Conservation (phyloP, 2,113 vertebrate genomes). For the Tachysurus fulvidraco region DNA sequence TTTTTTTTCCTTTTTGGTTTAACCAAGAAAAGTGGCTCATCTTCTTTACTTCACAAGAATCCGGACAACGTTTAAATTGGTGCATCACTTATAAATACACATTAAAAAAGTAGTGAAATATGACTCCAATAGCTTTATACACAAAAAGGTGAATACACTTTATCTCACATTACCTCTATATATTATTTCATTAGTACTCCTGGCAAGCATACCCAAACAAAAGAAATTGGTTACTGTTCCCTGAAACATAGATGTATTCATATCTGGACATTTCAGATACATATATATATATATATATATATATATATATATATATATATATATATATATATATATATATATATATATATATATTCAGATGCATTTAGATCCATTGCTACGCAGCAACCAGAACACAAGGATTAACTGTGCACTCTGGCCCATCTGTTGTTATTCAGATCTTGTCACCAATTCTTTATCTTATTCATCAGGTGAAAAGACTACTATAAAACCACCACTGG, state of each 20-base stretch:
- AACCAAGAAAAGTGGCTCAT: neutral
- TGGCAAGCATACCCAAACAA: neutral
- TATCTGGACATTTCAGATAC: neutral
- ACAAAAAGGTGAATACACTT: neutral
- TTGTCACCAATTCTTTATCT: neutral
- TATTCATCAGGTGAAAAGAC: neutral
- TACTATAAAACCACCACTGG: neutral
- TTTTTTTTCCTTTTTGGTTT: neutral
- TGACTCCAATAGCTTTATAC: neutral
- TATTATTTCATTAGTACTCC: neutral
- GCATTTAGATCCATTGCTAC: neutral
- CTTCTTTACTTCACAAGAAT: neutral
- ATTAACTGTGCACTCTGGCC: neutral
- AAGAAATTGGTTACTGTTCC: neutral
- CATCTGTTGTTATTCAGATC: conserved; percentile 14
- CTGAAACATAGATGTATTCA: neutral
- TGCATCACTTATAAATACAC: neutral
- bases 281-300: too few relatives aligned
- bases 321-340: too few relatives aligned
- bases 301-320: too few relatives aligned
- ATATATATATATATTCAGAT: too few relatives aligned
- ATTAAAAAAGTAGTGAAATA: neutral
- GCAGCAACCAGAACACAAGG: neutral
- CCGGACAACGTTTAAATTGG: neutral
- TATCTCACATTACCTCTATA: neutral